These are phyloP conservation scores for Harpalus rubripes DNA, from an alignment of 2,888 invertebrate genomes.

Conservation along the genomic window DNA sequence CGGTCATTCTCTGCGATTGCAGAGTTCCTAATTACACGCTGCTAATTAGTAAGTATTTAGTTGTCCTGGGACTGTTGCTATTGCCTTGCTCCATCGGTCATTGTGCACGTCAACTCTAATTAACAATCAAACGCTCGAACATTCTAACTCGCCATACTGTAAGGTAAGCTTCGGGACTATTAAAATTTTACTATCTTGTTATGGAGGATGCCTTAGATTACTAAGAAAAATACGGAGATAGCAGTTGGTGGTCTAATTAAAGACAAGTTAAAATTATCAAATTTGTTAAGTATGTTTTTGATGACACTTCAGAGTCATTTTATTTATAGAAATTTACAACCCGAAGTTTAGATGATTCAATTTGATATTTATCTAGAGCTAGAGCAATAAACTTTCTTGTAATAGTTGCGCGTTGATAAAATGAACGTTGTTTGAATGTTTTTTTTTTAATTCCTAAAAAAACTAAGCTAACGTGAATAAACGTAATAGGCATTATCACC, in stretches of 20 bases:
- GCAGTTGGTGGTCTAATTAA: not conserved
- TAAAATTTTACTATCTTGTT: constrained; percentile 46
- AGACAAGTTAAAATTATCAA: not conserved
- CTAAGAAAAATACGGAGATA: not conserved
- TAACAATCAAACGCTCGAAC: constrained; percentile 33
- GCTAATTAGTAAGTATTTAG: constrained; percentile 25
- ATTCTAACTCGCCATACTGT: not conserved
- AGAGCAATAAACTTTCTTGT: too few relatives aligned
- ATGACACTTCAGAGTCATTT: not conserved
- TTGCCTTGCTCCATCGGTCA: constrained; percentile 23
- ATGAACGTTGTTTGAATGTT: too few relatives aligned
- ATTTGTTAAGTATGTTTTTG: constrained; percentile 10
- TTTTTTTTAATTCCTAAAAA: too few relatives aligned
- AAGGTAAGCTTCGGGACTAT: not conserved
- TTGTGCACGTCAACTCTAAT: constrained; percentile 29
- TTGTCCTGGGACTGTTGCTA: constrained; percentile 7
- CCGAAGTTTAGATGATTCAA: not conserved
- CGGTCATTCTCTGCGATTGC: constrained; percentile 8
- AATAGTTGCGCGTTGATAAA: too few relatives aligned
- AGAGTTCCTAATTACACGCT: constrained; percentile 12
- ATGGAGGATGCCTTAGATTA: constrained; percentile 14
- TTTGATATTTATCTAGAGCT: not conserved
- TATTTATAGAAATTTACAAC: not conserved
- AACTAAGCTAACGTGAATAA: too few relatives aligned
- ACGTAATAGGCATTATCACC: too few relatives aligned